phyloP scores from a whole-genome alignment of 1,140 invertebrate species.

The Cydia splendana region DNA sequence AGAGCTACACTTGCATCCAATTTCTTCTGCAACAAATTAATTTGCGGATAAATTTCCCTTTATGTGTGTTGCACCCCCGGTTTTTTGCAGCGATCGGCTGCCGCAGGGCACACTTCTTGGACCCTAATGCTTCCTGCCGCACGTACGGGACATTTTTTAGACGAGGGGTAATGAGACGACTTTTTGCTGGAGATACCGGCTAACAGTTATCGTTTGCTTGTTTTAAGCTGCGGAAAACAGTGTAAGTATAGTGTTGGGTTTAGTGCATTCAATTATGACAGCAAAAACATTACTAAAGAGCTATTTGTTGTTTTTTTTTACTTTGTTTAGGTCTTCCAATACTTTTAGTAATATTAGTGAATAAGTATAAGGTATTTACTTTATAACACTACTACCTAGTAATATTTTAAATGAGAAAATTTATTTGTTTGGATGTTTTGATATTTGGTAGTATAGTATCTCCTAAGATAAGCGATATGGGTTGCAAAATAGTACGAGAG shows the following conservation, averaged over 20 bases:
- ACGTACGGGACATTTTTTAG: constrained; percentile 50
- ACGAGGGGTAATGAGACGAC: constrained; percentile 33
- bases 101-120: constrained; percentile 66
- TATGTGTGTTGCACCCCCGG: constrained; percentile 68
- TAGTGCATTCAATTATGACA: background rate
- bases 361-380: too few relatives aligned
- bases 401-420: too few relatives aligned
- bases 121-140: constrained; percentile 71
- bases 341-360: too few relatives aligned
- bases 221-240: constrained; percentile 39
- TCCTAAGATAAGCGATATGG: too few relatives aligned
- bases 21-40: constrained; percentile 71
- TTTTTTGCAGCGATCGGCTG: constrained; percentile 50
- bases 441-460: too few relatives aligned
- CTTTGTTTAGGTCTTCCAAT: background rate
- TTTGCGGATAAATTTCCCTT: constrained; percentile 78
- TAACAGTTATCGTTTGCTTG: constrained; percentile 32
- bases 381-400: too few relatives aligned
- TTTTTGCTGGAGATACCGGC: constrained; percentile 13
- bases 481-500: too few relatives aligned
- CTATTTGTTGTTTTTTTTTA: background rate
- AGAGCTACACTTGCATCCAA: constrained; percentile 59
- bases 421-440: too few relatives aligned
- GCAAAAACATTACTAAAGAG: background rate
- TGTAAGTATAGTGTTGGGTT: constrained; percentile 25